These are phyloP conservation scores for Piprites chloris DNA, from an alignment of 2,113 vertebrate genomes.

Conservation along the genomic window DNA sequence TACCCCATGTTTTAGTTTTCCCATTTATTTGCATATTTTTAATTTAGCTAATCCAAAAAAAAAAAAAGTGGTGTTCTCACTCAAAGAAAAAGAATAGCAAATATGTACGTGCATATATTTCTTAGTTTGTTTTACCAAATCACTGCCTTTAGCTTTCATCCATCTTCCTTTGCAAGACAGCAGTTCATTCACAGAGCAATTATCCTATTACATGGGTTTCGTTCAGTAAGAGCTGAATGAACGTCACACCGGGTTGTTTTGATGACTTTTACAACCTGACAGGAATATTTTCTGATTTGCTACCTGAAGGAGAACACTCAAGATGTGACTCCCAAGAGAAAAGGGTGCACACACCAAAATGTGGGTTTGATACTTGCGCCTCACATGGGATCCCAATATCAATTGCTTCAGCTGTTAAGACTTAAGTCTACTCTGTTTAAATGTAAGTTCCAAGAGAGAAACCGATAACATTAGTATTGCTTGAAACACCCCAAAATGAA, in stretches of 20 bases:
- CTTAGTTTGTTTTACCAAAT: not conserved
- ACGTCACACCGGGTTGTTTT: not conserved
- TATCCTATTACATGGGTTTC: not conserved
- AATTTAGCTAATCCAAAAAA: not conserved
- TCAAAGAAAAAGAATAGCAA: not conserved
- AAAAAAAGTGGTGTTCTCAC: not conserved
- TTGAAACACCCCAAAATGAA: not conserved
- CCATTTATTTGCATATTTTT: not conserved
- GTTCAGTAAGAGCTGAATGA: not conserved
- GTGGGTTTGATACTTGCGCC: not conserved
- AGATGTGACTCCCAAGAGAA: not conserved
- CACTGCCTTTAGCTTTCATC: not conserved
- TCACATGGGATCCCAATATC: not conserved
- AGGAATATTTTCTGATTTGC: not conserved
- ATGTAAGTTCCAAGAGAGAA: not conserved
- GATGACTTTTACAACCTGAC: not conserved
- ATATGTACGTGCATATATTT: too few species aligned
- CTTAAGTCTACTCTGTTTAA: not conserved
- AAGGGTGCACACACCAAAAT: not conserved
- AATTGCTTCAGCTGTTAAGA: not conserved
- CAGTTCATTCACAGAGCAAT: not conserved
- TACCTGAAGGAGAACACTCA: not conserved
- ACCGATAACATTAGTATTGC: not conserved
- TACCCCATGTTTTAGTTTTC: not conserved
- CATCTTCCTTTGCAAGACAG: not conserved